A percentile compares a stretch with the other conserved stretches of the same genome.
Conservation (phyloP, 2,888 invertebrate species). For the Platycheirus albimanus region DNA sequence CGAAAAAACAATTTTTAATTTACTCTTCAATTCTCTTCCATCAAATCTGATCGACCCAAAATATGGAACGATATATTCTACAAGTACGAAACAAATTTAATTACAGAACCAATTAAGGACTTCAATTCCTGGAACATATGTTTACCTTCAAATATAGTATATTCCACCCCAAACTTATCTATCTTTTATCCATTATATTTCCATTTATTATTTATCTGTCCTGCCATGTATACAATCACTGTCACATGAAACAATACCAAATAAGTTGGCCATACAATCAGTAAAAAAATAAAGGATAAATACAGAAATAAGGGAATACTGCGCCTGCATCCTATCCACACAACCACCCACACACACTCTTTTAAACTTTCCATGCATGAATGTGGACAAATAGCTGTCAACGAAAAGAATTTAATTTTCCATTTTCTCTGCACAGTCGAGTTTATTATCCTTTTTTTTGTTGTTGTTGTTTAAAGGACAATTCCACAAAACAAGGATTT, state of each 20-base stretch:
- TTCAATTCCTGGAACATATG: not conserved
- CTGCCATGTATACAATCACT: slow-evolving; percentile 42
- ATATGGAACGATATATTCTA: not conserved
- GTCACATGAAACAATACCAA: slow-evolving; percentile 56
- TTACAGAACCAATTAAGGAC: slow-evolving; percentile 16
- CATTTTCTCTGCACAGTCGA: slow-evolving; percentile 42
- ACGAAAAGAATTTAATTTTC: slow-evolving; percentile 68
- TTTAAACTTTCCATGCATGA: slow-evolving; percentile 5
- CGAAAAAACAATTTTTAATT: no score
- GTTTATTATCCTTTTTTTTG: slow-evolving; percentile 10
- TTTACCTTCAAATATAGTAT: not conserved
- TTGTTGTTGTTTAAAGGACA: slow-evolving; percentile 17
- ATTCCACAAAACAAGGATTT: slow-evolving; percentile 62
- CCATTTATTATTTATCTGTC: slow-evolving; percentile 49
- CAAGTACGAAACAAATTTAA: not conserved
- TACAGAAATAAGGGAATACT: slow-evolving; percentile 12
- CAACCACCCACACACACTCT: not conserved
- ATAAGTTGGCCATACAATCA: slow-evolving; percentile 46
- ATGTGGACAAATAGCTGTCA: slow-evolving; percentile 66
- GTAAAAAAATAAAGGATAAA: slow-evolving; percentile 17
- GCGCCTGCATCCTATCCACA: not conserved
- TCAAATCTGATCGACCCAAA: no score
- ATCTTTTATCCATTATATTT: slow-evolving; percentile 49
- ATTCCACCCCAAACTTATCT: slow-evolving; percentile 9
- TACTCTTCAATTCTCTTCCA: no score